Evolutionary conservation across 2,888 invertebrate genomes (phyloP).

Genomic region (Caenorhabditis panamensis): DNA sequence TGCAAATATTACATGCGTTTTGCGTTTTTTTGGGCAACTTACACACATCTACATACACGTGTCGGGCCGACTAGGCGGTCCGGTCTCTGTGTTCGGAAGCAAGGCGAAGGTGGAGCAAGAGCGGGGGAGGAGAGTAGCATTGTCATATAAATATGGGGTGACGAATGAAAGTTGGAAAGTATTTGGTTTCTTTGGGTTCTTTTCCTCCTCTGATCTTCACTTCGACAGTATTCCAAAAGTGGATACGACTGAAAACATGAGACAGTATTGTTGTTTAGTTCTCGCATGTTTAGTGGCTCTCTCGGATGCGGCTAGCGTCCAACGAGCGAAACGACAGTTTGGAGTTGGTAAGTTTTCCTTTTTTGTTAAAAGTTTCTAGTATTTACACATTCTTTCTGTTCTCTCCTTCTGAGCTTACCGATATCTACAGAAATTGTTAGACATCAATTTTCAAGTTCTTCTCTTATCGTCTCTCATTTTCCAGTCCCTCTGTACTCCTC

Average conservation of each 20-base stretch:
- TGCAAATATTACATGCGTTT: slow-evolving; percentile 56
- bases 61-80: slow-evolving; percentile 27
- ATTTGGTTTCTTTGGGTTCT: slow-evolving; percentile 36
- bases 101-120: slow-evolving; percentile 31
- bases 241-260: slow-evolving; percentile 54
- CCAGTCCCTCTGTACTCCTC: slow-evolving; percentile 66
- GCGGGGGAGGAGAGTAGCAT: slow-evolving; percentile 32
- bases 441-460: neutral
- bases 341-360: slow-evolving; percentile 47
- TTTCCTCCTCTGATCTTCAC: neutral
- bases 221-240: slow-evolving; percentile 36
- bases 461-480: slow-evolving; percentile 20
- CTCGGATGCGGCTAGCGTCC: slow-evolving; percentile 37
- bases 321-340: slow-evolving; percentile 55
- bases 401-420: neutral
- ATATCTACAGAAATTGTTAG: no score
- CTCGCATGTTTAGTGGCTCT: slow-evolving; percentile 31
- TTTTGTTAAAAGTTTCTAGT: neutral
- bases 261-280: slow-evolving; percentile 55
- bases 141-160: slow-evolving; percentile 51
- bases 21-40: slow-evolving; percentile 56
- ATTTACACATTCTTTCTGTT: neutral
- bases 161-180: slow-evolving; percentile 28
- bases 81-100: slow-evolving; percentile 52
- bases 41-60: slow-evolving; percentile 52